phyloP scores from a whole-genome alignment of 2,888 invertebrate genomes.

The Drosophila affinis region DNA sequence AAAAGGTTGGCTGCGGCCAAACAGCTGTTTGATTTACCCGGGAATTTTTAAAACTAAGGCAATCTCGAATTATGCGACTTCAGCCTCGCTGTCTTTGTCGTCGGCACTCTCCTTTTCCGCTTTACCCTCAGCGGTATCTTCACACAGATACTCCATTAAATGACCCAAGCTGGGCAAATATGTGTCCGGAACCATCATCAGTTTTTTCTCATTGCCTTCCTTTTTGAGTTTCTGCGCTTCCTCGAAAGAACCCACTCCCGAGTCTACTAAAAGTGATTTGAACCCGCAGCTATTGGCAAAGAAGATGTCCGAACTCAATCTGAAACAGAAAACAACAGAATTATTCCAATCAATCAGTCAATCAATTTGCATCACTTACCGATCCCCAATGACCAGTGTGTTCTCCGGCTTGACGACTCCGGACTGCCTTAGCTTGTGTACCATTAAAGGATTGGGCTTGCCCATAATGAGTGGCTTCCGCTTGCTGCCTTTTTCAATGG shows the following conservation, averaged over 20 bases:
- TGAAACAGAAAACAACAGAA: background rate
- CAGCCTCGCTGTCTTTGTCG: background rate
- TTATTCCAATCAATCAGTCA: background rate
- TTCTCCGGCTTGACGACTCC: conserved; percentile 51
- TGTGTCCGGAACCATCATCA: conserved; percentile 49
- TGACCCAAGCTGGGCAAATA: conserved; percentile 37
- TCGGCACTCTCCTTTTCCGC: background rate
- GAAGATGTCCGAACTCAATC: conserved; percentile 53
- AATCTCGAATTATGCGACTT: background rate
- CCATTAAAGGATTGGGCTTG: conserved; percentile 62
- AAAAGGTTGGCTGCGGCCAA: background rate
- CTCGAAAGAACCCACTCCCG: conserved; percentile 39
- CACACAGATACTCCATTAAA: conserved; percentile 36
- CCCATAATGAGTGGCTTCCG: conserved; percentile 60
- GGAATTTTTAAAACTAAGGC: background rate
- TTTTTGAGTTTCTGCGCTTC: conserved; percentile 42
- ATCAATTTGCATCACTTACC: conserved; percentile 42
- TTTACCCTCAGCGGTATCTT: background rate
- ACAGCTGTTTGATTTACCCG: background rate
- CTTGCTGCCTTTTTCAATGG: conserved; percentile 37
- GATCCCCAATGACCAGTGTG: conserved; percentile 63
- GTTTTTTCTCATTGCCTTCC: conserved; percentile 31
- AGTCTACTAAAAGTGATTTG: conserved; percentile 60
- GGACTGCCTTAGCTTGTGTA: conserved; percentile 4
- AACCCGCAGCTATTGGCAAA: conserved; percentile 59